These are phyloP conservation scores for Patiria pectinifera DNA, from an alignment of 53 echinoderm and acorn worm genomes.

Conservation along the genomic window DNA sequence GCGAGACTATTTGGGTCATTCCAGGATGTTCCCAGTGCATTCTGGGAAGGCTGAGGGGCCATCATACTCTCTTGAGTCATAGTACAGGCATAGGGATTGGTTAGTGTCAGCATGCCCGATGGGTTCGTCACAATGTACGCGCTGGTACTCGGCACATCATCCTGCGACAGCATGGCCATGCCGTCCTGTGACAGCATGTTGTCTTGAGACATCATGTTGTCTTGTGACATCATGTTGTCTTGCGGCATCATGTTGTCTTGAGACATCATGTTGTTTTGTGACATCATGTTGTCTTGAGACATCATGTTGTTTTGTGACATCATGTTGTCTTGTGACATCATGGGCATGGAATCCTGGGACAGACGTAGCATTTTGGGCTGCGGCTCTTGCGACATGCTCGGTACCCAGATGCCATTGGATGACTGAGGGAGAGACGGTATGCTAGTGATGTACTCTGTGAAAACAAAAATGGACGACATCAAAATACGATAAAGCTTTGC, in stretches of 20 bases:
- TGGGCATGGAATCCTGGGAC: not conserved
- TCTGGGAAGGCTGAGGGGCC: not conserved
- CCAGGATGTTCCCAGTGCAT: not conserved
- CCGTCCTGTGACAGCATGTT: constrained; percentile 1
- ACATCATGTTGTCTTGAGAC: no score
- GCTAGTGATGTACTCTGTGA: not conserved
- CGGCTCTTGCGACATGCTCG: constrained; percentile 3
- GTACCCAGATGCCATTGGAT: constrained; percentile 9
- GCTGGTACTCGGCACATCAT: constrained; percentile 4
- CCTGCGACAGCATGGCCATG: not conserved
- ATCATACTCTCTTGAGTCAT: not conserved
- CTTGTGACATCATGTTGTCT: no score
- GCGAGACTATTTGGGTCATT: not conserved
- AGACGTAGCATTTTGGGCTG: not conserved
- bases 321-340: not conserved
- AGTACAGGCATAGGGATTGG: not conserved
- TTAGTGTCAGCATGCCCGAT: not conserved
- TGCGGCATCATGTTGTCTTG: no score
- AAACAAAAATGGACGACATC: not conserved
- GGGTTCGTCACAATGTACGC: not conserved
- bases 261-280: no score
- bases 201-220: not conserved
- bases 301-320: no score
- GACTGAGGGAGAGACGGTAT: not conserved
- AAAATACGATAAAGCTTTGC: not conserved